Base-by-base conservation (phyloP, 2,888 invertebrate species). In the Eurytoma adleriae region DNA sequence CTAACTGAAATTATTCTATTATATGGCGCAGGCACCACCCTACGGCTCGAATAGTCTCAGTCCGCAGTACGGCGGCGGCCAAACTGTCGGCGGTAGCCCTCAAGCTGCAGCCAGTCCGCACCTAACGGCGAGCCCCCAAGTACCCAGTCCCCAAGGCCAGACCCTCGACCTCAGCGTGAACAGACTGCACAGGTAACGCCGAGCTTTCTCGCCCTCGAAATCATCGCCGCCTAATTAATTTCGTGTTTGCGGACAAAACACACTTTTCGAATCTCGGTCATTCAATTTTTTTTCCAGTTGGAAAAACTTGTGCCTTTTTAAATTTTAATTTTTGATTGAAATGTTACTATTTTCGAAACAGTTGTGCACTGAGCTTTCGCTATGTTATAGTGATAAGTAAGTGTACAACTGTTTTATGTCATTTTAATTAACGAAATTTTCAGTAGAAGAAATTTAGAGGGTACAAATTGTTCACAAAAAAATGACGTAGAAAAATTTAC, bases 61-160 rank as follows among this genome's bases (percentile, higher is more conserved):
- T 80, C 95, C 95, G 85, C 95, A 95, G 90, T 95, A 95, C 91
- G 94, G 94, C 84, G 92, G 93, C 86, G 94, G 94, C 85, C 94
- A 94, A 89, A 93, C 95, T 84, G 94, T 94, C 79, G 94, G 94
- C 84, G 95, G 95, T 86, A 96, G 96, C 91, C 96, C 96, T 84
- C 96, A 95, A 91, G 96, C 96, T 81, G 96, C 96, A 85, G 95
- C 96, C 84, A 96, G 96, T 91, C 96, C 96, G 84, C 95, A 95
- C 89, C 93, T 95, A 86, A 94, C 96, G 85, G 95, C 96, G 89
- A 96, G 96, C 92, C 96, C 96, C 84, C 96, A 96, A 93, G 96
- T 96, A 92, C 96, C 96, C 89, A 96, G 96, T 92, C 96, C 96
- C 83, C 96, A 96, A 92, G 96, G 96, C 87, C 96, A 97, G 91